Base-by-base conservation (phyloP, 1,140 invertebrate species). In the Latrodectus geometricus region DNA sequence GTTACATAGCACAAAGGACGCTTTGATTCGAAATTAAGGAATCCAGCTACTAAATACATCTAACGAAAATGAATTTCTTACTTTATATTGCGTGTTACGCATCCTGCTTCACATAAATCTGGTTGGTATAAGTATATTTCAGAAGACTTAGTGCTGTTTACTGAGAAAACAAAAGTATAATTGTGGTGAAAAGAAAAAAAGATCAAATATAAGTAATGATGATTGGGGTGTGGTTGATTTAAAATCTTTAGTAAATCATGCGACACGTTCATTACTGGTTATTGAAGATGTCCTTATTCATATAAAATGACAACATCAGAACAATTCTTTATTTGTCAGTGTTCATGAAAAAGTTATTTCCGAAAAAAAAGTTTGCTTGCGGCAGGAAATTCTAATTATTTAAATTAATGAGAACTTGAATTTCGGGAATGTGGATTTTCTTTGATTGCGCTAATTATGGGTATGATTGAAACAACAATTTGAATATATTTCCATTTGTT, bases 181-280 rank as follows among this genome's bases (percentile, higher is more conserved):
- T 48, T 8, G 54, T 23, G 54, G 11, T 69, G 8, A 9, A 61
- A 12, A 20, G 66, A 54, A 74, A 52, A 61, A 74, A 54, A 74
- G 49, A 23, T 7, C 54, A 56, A 49, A 7, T 11, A 12, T 73
- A 82, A 82, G 52, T 72, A 65, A 82, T 82, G 80, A 82, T 82
- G 61, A 82, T 82, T 82, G 80, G 80, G 80, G 80, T 61, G 80
- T 52, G 80, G 80, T 49, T 69, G 8, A 21, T 17, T 9, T 35
- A 74, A 35, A 35, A 61, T n/a, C 35, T 70, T 20, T n/a, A 70
- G 52, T 70, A 35, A 80, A 80, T 80, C 52, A 76, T 49, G 66
- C 15, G 9, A 50, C 35, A 21, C 49, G 21, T 54, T 56, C 80
- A 82, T 82, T 82, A 82, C n/a, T 52, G 52, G 70, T 82, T 82